These are phyloP conservation scores for Raillietiella orientalis DNA, from an alignment of 2,888 invertebrate species.

Conservation along the genomic window DNA sequence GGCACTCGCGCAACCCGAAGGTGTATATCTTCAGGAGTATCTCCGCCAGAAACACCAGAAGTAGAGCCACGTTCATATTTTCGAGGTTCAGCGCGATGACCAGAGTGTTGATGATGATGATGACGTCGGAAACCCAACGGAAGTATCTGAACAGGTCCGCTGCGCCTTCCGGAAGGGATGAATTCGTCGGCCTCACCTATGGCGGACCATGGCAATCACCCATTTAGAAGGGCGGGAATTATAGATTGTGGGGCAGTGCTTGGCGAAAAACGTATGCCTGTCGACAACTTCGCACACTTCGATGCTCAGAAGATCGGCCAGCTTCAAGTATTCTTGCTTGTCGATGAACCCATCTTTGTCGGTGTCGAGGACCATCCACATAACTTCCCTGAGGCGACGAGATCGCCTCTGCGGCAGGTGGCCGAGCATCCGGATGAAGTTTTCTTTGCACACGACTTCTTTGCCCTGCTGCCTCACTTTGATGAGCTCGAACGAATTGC, in stretches of 20 bases:
- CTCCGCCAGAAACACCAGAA: slow-evolving; percentile 14
- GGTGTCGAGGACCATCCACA: slow-evolving; percentile 14
- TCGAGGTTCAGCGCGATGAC: slow-evolving; percentile 12
- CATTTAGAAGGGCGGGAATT: slow-evolving; percentile 10
- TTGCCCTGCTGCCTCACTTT: too few relatives aligned
- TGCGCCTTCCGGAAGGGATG: slow-evolving; percentile 1
- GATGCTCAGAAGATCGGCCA: slow-evolving; percentile 15
- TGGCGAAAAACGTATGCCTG: slow-evolving; percentile 11
- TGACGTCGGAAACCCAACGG: slow-evolving; percentile 13
- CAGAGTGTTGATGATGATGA: slow-evolving; percentile 15
- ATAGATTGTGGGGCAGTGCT: slow-evolving; percentile 10
- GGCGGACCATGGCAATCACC: slow-evolving; percentile 10
- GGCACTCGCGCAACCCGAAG: slow-evolving; percentile 13
- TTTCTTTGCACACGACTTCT: slow-evolving; percentile 6
- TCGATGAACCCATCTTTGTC: slow-evolving; percentile 10
- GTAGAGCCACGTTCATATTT: slow-evolving; percentile 12
- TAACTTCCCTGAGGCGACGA: slow-evolving; percentile 9
- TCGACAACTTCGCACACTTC: slow-evolving; percentile 13
- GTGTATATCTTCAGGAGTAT: slow-evolving; percentile 15
- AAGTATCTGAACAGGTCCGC: slow-evolving; percentile 11
- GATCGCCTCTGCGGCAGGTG: neutral
- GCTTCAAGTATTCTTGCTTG: slow-evolving; percentile 12
- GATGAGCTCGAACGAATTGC: slow-evolving; percentile 13
- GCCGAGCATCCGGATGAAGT: slow-evolving; percentile 9
- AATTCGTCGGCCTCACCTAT: slow-evolving; percentile 10